phyloP scores from a whole-genome alignment of 2,888 invertebrate species.

The Reticulitermes lucifugus region DNA sequence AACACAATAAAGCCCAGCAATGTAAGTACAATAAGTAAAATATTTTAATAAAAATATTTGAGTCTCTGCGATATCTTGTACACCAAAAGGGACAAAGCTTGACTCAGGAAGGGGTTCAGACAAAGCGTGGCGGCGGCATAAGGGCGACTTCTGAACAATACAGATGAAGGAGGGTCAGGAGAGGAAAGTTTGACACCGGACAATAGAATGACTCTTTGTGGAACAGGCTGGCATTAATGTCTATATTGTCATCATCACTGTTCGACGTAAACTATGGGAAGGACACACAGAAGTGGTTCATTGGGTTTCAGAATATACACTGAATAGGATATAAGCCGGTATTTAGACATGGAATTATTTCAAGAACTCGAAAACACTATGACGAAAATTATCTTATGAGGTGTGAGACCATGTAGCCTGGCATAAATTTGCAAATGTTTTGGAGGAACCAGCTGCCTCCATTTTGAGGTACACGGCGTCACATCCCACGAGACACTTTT shows the following conservation, averaged over 20 bases:
- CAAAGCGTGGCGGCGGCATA: neutral
- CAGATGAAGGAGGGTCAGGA: neutral
- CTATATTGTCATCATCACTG: neutral
- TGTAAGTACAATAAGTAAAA: too few relatives aligned
- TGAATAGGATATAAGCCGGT: neutral
- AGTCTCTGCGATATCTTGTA: too few relatives aligned
- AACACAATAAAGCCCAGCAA: too few relatives aligned
- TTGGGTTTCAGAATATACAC: neutral
- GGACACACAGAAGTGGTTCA: neutral
- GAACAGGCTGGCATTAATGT: neutral
- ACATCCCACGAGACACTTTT: too few relatives aligned
- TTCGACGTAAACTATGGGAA: neutral
- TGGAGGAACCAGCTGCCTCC: too few relatives aligned
- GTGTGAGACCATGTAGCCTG: too few relatives aligned
- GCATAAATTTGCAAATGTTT: too few relatives aligned
- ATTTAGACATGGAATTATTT: neutral
- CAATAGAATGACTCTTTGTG: conserved; percentile 14
- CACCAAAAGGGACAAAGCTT: neutral
- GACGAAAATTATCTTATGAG: too few relatives aligned
- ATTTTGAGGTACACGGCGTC: too few relatives aligned
- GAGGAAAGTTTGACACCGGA: conserved; percentile 17
- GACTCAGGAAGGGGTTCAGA: neutral
- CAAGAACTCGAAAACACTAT: too few relatives aligned
- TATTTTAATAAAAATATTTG: too few relatives aligned
- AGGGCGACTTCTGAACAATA: conserved; percentile 14